Percentiles rank a stretch among this genome's conserved stretches.
These are phyloP conservation scores for Hypomesus transpacificus DNA, from an alignment of 2,113 vertebrate genomes.

Conservation along the genomic window DNA sequence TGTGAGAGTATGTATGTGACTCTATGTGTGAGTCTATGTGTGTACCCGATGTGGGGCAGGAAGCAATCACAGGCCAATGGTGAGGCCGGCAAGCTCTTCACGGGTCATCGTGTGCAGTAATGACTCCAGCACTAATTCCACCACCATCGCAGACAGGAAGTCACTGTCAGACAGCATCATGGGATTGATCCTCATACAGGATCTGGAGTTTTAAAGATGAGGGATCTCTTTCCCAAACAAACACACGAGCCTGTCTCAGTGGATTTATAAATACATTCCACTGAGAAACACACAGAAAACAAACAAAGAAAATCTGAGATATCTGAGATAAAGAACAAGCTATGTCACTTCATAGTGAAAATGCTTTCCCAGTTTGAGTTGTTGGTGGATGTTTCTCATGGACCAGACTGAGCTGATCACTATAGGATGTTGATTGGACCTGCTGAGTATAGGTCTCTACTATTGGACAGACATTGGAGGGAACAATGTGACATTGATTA, in stretches of 20 bases:
- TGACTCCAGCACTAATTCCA: constrained; percentile 48
- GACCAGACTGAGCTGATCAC: neutral
- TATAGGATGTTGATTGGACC: constrained; percentile 9
- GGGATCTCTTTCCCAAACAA: neutral
- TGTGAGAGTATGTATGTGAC: constrained; percentile 20
- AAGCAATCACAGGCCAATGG: constrained; percentile 56
- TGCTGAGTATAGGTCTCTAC: constrained; percentile 3
- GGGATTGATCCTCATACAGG: constrained; percentile 39
- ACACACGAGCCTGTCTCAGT: neutral
- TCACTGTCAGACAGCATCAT: constrained; percentile 57
- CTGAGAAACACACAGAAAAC: neutral
- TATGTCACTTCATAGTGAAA: too few species aligned
- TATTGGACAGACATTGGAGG: constrained; percentile 18
- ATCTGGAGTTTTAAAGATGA: constrained; percentile 18
- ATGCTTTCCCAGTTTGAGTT: too few species aligned
- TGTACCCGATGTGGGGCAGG: constrained; percentile 37
- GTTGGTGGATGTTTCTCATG: neutral
- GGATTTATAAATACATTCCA: too few species aligned
- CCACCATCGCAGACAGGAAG: constrained; percentile 55
- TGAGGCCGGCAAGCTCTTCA: constrained; percentile 44
- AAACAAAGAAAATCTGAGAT: too few species aligned
- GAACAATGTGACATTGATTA: constrained; percentile 40
- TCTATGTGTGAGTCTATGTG: constrained; percentile 8
- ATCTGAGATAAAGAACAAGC: neutral
- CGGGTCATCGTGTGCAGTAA: constrained; percentile 56